phyloP scores from a whole-genome alignment of 2,888 invertebrate genomes.

The Sphaerophoria taeniata region DNA sequence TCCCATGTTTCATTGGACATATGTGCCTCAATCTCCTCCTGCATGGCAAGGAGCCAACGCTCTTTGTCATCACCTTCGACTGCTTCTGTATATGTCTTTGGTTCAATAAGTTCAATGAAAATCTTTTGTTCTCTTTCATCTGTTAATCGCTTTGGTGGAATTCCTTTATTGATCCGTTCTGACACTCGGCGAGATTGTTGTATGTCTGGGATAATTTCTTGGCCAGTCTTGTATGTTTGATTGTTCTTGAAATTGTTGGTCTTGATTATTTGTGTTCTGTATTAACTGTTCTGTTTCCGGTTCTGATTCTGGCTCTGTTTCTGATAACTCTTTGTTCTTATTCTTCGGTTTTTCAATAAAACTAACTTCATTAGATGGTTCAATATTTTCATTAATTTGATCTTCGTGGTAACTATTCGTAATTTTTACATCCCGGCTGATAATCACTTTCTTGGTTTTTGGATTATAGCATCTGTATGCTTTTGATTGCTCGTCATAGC shows the following conservation, averaged over 20 bases:
- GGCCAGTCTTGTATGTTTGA: neutral
- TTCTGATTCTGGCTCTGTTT: too few relatives aligned
- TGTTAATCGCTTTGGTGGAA: slow-evolving; percentile 21
- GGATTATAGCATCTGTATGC: slow-evolving; percentile 69
- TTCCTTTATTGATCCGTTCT: slow-evolving; percentile 22
- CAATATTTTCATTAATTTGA: neutral
- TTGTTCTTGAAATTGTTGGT: neutral
- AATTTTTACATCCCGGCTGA: slow-evolving; percentile 60
- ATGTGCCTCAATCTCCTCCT: neutral
- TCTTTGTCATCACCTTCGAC: slow-evolving; percentile 3
- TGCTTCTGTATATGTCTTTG: too few relatives aligned
- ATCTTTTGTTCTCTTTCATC: slow-evolving; percentile 16
- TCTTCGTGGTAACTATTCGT: too few relatives aligned
- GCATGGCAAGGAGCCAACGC: neutral
- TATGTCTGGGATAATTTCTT: neutral
- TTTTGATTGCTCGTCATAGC: slow-evolving; percentile 73
- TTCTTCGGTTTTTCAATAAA: neutral
- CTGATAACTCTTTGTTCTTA: too few relatives aligned
- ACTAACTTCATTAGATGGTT: neutral
- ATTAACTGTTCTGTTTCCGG: too few relatives aligned
- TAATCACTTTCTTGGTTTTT: slow-evolving; percentile 31
- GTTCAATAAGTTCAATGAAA: neutral
- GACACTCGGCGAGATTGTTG: neutral
- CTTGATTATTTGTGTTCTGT: too few relatives aligned
- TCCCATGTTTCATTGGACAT: neutral